Conservation (phyloP, 2,888 invertebrate genomes). For the Lithophane ornitopus region DNA sequence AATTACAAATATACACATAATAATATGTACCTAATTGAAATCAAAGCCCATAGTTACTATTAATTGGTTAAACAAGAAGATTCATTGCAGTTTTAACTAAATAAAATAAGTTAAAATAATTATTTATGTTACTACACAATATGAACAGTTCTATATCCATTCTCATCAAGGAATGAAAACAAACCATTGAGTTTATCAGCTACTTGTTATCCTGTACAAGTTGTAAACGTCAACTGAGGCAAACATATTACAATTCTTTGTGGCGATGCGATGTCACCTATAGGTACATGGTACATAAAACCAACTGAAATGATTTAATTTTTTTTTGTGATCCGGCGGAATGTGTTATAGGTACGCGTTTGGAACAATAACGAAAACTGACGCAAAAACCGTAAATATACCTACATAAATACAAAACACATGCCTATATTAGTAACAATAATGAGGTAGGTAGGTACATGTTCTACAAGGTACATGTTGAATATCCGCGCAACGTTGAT, state of each 20-base stretch:
- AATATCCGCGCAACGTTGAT: slow-evolving; percentile 36
- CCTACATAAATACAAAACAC: slow-evolving; percentile 4
- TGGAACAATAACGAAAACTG: background rate
- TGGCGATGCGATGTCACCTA: background rate
- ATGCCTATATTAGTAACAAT: slow-evolving; percentile 8
- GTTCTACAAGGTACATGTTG: slow-evolving; percentile 16
- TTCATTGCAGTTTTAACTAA: background rate
- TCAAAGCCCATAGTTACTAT: slow-evolving; percentile 1
- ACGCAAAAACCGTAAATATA: slow-evolving; percentile 14
- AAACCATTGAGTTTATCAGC: slow-evolving; percentile 29
- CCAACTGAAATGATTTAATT: background rate
- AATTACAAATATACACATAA: background rate
- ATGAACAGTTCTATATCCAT: slow-evolving; percentile 8
- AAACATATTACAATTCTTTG: slow-evolving; percentile 12
- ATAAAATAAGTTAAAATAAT: background rate
- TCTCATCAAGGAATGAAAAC: slow-evolving; percentile 35
- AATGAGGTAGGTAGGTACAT: slow-evolving; percentile 31
- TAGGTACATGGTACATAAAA: background rate
- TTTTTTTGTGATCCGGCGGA: background rate
- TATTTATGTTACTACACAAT: background rate
- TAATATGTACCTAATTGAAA: slow-evolving; percentile 22
- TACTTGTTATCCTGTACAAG: slow-evolving; percentile 32
- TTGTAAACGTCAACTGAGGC: slow-evolving; percentile 36
- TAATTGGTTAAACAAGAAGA: background rate
- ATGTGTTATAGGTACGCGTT: background rate